Evolutionary conservation across 2,888 invertebrate genomes (phyloP), one percentile per base, ranked within the genome.

Genomic region (Andricus curvator): DNA sequence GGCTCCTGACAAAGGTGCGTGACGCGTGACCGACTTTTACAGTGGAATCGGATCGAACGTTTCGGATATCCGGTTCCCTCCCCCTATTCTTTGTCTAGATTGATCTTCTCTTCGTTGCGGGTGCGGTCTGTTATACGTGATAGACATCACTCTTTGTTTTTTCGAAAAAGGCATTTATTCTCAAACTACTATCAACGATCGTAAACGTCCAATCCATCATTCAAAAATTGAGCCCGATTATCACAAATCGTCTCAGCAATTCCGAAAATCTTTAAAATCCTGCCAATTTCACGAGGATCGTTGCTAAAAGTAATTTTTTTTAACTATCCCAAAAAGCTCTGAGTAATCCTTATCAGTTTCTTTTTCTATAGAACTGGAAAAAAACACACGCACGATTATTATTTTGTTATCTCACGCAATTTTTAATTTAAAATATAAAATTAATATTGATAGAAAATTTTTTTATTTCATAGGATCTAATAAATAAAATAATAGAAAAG

Each of bases 11-110:
- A 84, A 84, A 87, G 82, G 80, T 83, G 80, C 82, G 82, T 79
- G 80, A 85, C 85, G 86, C 86, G 84, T 85, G 87, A 85, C 88
- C 85, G 87, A 87, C 84, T 87, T 86, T 74, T 74, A 56, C 33
- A 33, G 51, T 82, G 78, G 83, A 80, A 81, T 84, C 79, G 81
- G 83, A 84, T 86, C 85, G 80, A 83, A 82, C 84, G 66, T 78
- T 84, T 85, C 84, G 84, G 79, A 84, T 86, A 86, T 86, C 85
- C 87, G 77, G 82, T 76, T 70, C 79, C 80, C 84, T 74, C 51
- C 70, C 44, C 29, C 51, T 51, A 29, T 70, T 74, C 74, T 56
- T 56, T 74, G 74, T 74, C 48, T 74, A 56, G 74, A 74, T 74
- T 74, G 56, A 74, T 74, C 74, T 74, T 74, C 74, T 74, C 56